These are phyloP conservation scores for Oceanodroma leucorhoa DNA, from an alignment of 2,797 vertebrate genomes.

Conservation along the genomic window DNA sequence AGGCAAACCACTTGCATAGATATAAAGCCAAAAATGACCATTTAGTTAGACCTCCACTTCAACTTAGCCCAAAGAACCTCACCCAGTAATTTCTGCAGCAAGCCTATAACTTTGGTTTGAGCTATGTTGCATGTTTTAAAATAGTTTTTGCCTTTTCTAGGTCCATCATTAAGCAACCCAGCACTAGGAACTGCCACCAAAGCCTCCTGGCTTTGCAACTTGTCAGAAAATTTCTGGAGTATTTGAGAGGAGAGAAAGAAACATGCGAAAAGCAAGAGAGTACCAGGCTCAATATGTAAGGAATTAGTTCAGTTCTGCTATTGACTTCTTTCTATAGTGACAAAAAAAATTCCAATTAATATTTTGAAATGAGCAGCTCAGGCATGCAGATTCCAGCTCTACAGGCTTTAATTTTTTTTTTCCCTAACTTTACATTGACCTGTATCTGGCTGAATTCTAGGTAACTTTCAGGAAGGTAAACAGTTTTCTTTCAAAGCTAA, in stretches of 20 bases:
- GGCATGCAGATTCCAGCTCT: neutral
- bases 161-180: constrained; percentile 23
- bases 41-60: constrained; percentile 16
- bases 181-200: neutral
- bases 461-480: neutral
- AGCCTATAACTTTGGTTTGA: constrained; percentile 58
- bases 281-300: neutral
- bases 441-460: neutral
- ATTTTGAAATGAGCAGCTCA: neutral
- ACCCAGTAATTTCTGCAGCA: constrained; percentile 59
- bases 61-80: constrained; percentile 35
- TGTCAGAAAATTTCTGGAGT: neutral
- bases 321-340: neutral
- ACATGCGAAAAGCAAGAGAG: neutral
- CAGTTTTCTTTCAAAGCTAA: neutral
- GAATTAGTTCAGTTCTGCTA: neutral
- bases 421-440: neutral
- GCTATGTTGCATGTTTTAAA: constrained; percentile 1
- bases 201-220: neutral
- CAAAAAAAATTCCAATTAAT: neutral
- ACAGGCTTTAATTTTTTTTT: neutral
- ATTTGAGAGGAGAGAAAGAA: neutral
- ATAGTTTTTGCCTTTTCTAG: constrained; percentile 22
- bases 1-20: neutral
- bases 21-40: neutral